These are phyloP conservation scores for Zaprionus vittiger DNA, from an alignment of 1,140 invertebrate species.

Conservation along the genomic window DNA sequence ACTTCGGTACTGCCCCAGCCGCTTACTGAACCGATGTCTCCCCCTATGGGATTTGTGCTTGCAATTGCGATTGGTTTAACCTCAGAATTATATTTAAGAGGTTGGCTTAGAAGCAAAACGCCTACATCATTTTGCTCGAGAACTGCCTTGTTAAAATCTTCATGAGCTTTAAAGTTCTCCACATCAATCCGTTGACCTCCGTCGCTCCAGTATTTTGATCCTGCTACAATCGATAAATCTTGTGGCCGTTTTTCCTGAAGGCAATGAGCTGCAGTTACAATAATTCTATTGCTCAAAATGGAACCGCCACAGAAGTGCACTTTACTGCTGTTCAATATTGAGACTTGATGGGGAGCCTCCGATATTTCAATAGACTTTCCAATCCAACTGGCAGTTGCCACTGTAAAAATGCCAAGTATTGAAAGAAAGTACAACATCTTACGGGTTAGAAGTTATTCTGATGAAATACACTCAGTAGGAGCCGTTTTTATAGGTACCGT, in stretches of 20 bases:
- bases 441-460: too few relatives aligned
- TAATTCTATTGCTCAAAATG: neutral
- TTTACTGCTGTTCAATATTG: too few relatives aligned
- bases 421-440: too few relatives aligned
- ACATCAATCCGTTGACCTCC: neutral
- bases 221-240: neutral
- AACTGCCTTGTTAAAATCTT: accelerated
- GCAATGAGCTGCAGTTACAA: neutral
- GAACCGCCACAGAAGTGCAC: neutral
- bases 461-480: too few relatives aligned
- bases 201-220: neutral
- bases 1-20: too few relatives aligned
- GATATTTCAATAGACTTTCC: neutral
- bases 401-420: too few relatives aligned
- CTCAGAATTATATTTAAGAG: too few relatives aligned
- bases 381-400: neutral
- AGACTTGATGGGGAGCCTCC: neutral
- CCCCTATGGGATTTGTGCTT: too few relatives aligned
- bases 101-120: neutral
- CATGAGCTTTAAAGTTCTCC: neutral
- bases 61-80: too few relatives aligned
- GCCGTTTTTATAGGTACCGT: too few relatives aligned
- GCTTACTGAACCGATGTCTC: too few relatives aligned
- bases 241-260: accelerated
- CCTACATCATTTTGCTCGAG: neutral